Base-by-base conservation (phyloP, 2,888 invertebrate genomes). In the Callosobruchus maculatus region DNA sequence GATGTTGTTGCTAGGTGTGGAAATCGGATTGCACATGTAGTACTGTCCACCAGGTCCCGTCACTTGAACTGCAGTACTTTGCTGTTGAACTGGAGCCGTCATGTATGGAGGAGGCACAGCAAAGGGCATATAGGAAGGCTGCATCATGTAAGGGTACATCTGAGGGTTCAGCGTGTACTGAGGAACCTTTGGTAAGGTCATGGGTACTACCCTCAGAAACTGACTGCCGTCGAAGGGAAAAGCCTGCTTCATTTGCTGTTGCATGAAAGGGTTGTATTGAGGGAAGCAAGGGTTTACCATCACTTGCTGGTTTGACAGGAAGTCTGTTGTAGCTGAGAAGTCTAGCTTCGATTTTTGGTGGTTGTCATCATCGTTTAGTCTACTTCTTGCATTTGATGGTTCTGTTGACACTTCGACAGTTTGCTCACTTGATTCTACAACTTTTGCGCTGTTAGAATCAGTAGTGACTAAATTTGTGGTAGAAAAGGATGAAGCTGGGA, bases 1-100 rank as follows among this genome's bases (percentile, higher is more conserved):
- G 67, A 78, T 78, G 73, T 81, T 83, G 21, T 78, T 78, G 3
- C 72, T 74, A 20, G 82, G 80, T 5, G 81, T 22, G 9, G 84
- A 77, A 73, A 86, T 80, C 20, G 86, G 86, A 78, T 85, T 85
- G 77, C 87, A 87, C 20, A 86, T 75, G 71, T 84, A 86, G 77
- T 82, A 85, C 73, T 86, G 86, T 30, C 86, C 86, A 21, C 79
- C 81, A 22, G 82, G 79, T 22, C 81, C 81, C 20, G 80, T 73
- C 9, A 80, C 83, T 75, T 83, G 83, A 0, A 84, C 70, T n/a
- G 79, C 76, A 71, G 22, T 73, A 70, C 73, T 78, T 13, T 67
- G 66, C 9, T 72, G 71, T 0, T 72, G 75, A 7, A 74, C 68
- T 72, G 66, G 76, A 67, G 73, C 72, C 68, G 68, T 68, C 70